These are phyloP conservation scores for Cyanistes caeruleus DNA, from an alignment of 2,113 vertebrate species.

Conservation along the genomic window DNA sequence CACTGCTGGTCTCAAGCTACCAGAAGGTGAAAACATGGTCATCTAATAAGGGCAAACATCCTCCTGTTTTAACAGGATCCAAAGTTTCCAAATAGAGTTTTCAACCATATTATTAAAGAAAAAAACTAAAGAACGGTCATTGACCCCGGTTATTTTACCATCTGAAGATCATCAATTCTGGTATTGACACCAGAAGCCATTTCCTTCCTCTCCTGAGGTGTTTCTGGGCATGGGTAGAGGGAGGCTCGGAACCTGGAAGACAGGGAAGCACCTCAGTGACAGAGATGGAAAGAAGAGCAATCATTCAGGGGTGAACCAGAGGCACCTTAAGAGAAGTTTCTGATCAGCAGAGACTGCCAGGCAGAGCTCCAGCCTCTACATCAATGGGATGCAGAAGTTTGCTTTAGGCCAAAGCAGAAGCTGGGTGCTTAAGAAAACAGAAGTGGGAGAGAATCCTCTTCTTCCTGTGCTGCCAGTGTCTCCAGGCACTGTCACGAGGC, in stretches of 20 bases:
- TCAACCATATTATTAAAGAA: not conserved
- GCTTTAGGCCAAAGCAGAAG: not conserved
- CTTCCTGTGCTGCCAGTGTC: not conserved
- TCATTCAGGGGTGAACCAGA: not conserved
- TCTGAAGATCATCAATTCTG: slow-evolving; percentile 97
- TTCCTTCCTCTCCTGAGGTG: slow-evolving; percentile 93
- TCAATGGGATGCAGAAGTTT: not conserved
- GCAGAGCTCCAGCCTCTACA: not conserved
- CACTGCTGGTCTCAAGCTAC: not conserved
- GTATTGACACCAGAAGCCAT: slow-evolving; percentile 96
- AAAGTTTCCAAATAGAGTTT: not conserved
- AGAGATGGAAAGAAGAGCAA: not conserved
- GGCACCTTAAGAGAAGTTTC: not conserved
- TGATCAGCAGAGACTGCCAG: not conserved
- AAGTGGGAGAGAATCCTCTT: not conserved
- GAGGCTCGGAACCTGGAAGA: slow-evolving; percentile 91
- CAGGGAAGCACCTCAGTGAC: slow-evolving; percentile 23
- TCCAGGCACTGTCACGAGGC: not conserved
- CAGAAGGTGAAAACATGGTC: not conserved
- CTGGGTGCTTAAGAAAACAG: not conserved
- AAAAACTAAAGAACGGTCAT: not conserved
- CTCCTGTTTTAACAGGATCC: not conserved
- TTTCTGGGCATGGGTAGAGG: slow-evolving; percentile 96
- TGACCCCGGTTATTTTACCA: slow-evolving; percentile 79
- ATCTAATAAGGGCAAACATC: not conserved